phyloP scores from a whole-genome alignment of 2,797 vertebrate species.

The Dicrostonyx torquatus region DNA sequence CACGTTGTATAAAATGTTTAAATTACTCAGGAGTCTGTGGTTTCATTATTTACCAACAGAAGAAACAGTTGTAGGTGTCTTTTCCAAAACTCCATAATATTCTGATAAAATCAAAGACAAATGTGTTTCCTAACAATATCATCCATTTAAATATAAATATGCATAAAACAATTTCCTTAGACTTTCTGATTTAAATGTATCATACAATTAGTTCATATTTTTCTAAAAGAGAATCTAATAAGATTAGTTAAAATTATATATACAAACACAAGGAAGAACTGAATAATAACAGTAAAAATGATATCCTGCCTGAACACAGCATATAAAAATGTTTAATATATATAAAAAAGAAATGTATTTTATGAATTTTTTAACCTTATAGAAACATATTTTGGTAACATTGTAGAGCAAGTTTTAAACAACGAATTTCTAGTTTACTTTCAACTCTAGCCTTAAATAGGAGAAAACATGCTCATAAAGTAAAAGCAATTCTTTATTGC shows the following conservation, averaged over 20 bases:
- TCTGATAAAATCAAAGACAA: neutral
- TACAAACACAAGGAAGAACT: neutral
- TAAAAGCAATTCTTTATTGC: neutral
- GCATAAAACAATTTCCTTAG: neutral
- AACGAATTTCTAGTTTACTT: conserved; percentile 3
- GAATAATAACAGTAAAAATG: neutral
- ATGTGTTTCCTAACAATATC: neutral
- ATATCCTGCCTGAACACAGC: neutral
- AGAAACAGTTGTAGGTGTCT: neutral
- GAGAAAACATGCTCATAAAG: neutral
- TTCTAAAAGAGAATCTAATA: neutral
- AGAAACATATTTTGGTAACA: neutral
- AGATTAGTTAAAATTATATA: neutral
- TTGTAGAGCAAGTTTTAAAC: neutral
- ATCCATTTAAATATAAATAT: neutral
- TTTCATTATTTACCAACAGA: neutral
- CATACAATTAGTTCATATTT: neutral
- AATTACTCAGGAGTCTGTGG: neutral
- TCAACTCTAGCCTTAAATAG: neutral
- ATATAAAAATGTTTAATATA: neutral
- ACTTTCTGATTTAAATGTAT: conserved; percentile 4
- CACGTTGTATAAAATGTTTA: neutral
- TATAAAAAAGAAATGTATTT: neutral
- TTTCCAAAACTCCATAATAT: neutral
- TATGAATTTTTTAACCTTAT: neutral